Base-by-base conservation (phyloP, 2,888 invertebrate species). In the Lacanobia wlatinum region DNA sequence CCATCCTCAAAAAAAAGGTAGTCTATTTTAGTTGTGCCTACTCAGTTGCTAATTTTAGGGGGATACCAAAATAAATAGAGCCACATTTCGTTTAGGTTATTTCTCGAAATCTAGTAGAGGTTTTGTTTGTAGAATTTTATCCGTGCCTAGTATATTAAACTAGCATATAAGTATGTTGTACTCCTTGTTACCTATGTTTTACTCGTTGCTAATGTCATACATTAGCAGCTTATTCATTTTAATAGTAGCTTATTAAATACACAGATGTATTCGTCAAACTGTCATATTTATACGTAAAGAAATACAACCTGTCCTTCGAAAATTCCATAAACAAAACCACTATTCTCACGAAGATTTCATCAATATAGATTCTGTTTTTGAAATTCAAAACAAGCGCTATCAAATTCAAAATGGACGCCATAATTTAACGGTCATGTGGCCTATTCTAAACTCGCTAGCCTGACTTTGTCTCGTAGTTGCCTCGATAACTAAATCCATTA, bases 401-500 rank as follows among this genome's bases (percentile, higher is more conserved):
- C 12, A 50, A 53, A 63, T 67, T 53, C 59, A 53, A 65, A 60
- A 70, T 70, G 64, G 58, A 46, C 2, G 60, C 48, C 40, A 59
- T 72, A 69, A 80, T 76, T 79, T 79, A 56, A 58, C n/a, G 61
- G 50, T 56, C 66, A 63, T 73, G n/a, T 61, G 43, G 52, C 34
- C 52, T 70, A 53, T 74, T 69, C 34, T 66, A 40, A 64, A 59
- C 60, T 61, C 5, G 21, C 34, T 55, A 63, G 66, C 60, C 70
- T 43, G 70, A 60, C 70, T 70, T 68, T 67, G 79, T 70, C 56
- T 56, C 60, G 23, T 23, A 67, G 71, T 73, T 68, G 66, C 73
- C 55, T 70, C 76, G 70, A 62, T 73, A 84, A 84, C 78, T 82
- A 77, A 68, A 77, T 76, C 76, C 76, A 82, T 82, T 87, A 83